These are phyloP conservation scores for Malurus cyaneus DNA, from an alignment of 2,113 vertebrate genomes.

Conservation along the genomic window DNA sequence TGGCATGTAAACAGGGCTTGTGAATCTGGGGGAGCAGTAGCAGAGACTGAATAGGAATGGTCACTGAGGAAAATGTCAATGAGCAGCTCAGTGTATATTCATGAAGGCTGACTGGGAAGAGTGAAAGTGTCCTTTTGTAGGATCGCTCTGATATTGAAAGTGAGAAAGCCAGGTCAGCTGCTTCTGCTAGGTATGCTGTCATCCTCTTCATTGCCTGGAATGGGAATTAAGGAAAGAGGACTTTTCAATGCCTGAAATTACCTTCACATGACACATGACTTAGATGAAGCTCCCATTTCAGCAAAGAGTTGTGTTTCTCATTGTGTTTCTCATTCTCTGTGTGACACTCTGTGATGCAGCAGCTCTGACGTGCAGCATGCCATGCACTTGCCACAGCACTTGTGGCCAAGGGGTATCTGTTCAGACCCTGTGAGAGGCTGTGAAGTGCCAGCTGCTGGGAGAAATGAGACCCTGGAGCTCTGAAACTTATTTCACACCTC, in stretches of 20 bases:
- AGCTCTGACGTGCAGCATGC: neutral
- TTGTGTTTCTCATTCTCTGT: neutral
- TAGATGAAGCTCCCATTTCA: neutral
- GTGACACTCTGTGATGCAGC: neutral
- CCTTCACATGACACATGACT: neutral
- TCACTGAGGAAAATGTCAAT: neutral
- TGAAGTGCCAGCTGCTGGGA: rapidly evolving
- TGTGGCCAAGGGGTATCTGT: neutral
- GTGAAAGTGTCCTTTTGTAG: neutral
- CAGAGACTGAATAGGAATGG: neutral
- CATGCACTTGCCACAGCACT: neutral
- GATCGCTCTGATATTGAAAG: neutral
- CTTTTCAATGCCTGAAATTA: neutral
- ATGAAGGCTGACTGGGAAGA: neutral
- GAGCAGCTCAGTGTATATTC: neutral
- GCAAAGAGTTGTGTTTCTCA: neutral
- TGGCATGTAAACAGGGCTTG: neutral
- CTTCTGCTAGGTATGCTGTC: neutral
- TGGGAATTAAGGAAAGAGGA: neutral
- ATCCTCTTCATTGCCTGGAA: neutral
- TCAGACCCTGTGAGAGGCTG: neutral
- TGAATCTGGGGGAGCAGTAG: neutral
- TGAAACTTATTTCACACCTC: neutral
- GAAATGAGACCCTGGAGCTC: neutral
- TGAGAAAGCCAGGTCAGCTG: neutral